Evolutionary conservation across 2,113 vertebrate species (phyloP).

Genomic region (Phyllostomus discolor): DNA sequence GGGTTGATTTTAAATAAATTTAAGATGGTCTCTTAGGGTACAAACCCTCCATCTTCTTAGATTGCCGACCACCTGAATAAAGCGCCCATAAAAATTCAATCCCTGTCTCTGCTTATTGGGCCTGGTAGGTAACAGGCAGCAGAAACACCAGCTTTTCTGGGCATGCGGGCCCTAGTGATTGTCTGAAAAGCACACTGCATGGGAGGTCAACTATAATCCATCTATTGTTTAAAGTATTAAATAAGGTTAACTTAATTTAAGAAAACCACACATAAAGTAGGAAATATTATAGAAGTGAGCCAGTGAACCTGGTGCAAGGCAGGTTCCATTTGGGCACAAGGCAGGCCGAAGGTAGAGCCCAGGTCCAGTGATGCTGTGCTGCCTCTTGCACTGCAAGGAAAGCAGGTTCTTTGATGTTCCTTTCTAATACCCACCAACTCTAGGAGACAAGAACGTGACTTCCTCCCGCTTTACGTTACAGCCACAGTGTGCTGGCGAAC

Average conservation of each 20-base stretch:
- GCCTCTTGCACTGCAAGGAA: not conserved
- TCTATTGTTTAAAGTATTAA: not conserved
- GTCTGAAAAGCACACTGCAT: not conserved
- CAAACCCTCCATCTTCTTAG: no score
- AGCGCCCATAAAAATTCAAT: no score
- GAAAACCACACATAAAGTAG: not conserved
- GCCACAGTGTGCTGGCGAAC: not conserved
- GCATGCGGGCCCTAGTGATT: not conserved
- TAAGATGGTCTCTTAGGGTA: no score
- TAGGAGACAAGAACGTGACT: not conserved
- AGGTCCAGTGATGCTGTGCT: not conserved
- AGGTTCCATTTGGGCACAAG: not conserved
- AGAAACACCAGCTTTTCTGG: not conserved
- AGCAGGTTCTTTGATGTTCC: not conserved
- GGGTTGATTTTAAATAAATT: no score
- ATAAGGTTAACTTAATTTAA: not conserved
- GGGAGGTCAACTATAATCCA: not conserved
- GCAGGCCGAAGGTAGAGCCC: not conserved
- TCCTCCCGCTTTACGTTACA: not conserved
- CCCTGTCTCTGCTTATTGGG: no score
- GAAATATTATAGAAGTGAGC: not conserved
- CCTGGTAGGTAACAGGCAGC: no score
- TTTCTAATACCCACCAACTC: not conserved
- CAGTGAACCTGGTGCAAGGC: not conserved
- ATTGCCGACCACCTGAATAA: no score